These are phyloP conservation scores for Dipus sagitta DNA, from an alignment of 2,797 vertebrate genomes.

Conservation along the genomic window DNA sequence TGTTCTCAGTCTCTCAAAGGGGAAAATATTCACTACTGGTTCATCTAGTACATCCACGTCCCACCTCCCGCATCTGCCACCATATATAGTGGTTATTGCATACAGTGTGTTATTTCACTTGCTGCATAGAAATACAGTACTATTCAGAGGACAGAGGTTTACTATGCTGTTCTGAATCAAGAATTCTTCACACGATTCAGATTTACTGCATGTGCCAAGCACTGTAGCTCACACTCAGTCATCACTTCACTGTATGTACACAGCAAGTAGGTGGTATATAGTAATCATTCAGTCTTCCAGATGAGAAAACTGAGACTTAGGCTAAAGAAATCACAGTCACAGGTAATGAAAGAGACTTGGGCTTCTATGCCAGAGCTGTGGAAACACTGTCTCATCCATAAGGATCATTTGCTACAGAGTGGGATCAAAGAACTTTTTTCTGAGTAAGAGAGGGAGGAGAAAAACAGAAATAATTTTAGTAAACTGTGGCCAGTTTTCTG, in stretches of 20 bases:
- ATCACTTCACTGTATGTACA: background rate
- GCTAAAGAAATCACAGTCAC: background rate
- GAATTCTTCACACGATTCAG: background rate
- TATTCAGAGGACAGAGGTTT: background rate
- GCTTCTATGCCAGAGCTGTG: background rate
- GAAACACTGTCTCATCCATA: background rate
- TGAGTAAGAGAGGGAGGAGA: background rate
- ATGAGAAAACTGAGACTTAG: background rate
- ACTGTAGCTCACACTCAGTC: background rate
- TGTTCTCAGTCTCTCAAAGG: too few relatives aligned
- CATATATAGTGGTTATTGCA: rapidly evolving
- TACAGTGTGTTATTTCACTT: background rate
- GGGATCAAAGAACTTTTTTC: background rate
- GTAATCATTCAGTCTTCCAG: background rate
- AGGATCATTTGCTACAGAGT: background rate
- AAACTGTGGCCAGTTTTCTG: background rate
- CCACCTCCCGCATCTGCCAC: too few relatives aligned
- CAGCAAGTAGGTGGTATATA: background rate
- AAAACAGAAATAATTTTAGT: background rate
- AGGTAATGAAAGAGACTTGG: background rate
- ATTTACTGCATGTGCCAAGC: background rate
- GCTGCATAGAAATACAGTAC: background rate
- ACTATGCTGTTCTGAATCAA: background rate
- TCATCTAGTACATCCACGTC: background rate
- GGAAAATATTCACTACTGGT: background rate